Conservation (phyloP, 2,113 vertebrate genomes). For the Heptranchias perlo region DNA sequence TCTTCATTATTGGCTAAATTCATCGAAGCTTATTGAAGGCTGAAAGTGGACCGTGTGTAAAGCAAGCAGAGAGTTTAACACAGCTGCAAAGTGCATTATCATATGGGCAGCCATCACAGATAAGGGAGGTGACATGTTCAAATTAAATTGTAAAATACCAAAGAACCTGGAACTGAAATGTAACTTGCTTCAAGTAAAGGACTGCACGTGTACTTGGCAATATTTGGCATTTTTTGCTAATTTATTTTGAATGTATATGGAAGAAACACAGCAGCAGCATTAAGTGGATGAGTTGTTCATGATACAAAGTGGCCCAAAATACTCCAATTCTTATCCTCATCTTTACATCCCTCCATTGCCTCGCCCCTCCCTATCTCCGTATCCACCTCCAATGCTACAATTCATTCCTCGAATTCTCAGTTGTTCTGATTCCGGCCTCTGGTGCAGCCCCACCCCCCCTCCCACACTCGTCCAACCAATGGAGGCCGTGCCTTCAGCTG, state of each 20-base stretch:
- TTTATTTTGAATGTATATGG: not conserved
- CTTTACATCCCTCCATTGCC: not conserved
- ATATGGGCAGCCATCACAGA: not conserved
- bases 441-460: not conserved
- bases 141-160: not conserved
- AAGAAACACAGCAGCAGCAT: not conserved
- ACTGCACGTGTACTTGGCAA: not conserved
- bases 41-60: not conserved
- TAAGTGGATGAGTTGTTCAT: not conserved
- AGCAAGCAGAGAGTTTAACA: not conserved
- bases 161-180: not conserved
- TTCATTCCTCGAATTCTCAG: not conserved
- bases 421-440: not conserved
- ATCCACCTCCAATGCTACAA: not conserved
- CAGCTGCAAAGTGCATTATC: not conserved
- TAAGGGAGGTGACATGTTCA: not conserved
- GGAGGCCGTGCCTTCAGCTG: not conserved
- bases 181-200: not conserved
- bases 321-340: not conserved
- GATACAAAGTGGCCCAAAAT: not conserved
- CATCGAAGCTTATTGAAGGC: not conserved
- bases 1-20: not conserved
- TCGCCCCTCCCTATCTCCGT: not conserved
- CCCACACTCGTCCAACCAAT: not conserved
- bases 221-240: not conserved